Evolutionary conservation across 2,888 invertebrate genomes (phyloP).

Genomic region (Nemoura dubitans): DNA sequence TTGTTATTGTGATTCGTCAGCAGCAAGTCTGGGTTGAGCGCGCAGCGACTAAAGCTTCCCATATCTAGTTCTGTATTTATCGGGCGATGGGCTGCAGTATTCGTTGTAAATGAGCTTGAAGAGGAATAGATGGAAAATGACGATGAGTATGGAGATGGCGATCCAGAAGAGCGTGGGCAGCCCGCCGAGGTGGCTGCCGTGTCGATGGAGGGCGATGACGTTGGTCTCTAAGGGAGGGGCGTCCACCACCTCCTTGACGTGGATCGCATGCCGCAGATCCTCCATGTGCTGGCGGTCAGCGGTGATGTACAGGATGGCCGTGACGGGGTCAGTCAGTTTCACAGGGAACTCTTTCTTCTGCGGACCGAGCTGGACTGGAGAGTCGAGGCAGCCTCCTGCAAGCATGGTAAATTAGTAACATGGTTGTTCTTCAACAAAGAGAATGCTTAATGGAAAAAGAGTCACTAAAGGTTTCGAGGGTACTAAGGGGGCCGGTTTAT

Average conservation of each 20-base stretch:
- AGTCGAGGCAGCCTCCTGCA: slow-evolving; percentile 81
- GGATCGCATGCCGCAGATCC: slow-evolving; percentile 88
- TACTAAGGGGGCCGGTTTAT: too few relatives aligned
- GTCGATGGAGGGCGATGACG: slow-evolving; percentile 88
- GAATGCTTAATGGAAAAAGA: too few relatives aligned
- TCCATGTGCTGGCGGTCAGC: slow-evolving; percentile 90
- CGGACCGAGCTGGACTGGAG: slow-evolving; percentile 76
- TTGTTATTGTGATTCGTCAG: neutral
- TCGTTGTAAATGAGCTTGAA: slow-evolving; percentile 92
- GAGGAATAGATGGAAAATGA: slow-evolving; percentile 91
- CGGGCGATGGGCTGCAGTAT: slow-evolving; percentile 76
- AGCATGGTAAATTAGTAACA: neutral
- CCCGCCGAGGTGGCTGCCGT: slow-evolving; percentile 89
- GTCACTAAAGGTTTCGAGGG: too few relatives aligned
- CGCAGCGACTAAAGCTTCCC: slow-evolving; percentile 68
- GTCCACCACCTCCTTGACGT: slow-evolving; percentile 72
- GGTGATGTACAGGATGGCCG: slow-evolving; percentile 90
- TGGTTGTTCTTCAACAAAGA: too few relatives aligned
- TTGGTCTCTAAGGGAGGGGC: slow-evolving; percentile 93
- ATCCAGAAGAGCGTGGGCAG: slow-evolving; percentile 93
- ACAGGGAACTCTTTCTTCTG: slow-evolving; percentile 81
- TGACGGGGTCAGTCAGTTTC: slow-evolving; percentile 88
- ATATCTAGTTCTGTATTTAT: slow-evolving; percentile 74
- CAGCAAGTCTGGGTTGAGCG: slow-evolving; percentile 39
- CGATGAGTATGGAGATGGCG: slow-evolving; percentile 84